phyloP scores from a whole-genome alignment of 2,113 vertebrate species.

The Cottus gobio region DNA sequence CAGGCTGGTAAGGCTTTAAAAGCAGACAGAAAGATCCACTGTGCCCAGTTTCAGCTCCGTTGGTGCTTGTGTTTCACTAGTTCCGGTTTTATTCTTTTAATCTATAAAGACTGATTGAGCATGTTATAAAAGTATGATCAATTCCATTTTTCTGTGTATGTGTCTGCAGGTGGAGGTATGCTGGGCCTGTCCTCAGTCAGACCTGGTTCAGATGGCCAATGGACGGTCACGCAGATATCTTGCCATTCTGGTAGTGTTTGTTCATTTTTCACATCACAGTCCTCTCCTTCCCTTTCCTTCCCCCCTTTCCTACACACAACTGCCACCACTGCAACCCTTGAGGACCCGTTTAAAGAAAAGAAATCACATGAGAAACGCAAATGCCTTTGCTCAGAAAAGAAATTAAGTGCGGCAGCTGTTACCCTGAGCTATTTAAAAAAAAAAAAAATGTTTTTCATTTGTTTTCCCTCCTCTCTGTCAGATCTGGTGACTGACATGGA shows the following conservation, averaged over 20 bases:
- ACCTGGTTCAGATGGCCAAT: conserved; percentile 82
- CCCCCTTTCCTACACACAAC: not conserved
- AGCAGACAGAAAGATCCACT: not conserved
- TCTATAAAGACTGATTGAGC: not conserved
- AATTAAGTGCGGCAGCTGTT: conserved; percentile 11
- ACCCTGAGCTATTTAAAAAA: conserved; percentile 9
- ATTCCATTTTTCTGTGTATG: not conserved
- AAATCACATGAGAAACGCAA: not conserved
- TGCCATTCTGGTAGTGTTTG: conserved; percentile 90
- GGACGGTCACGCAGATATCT: conserved; percentile 83
- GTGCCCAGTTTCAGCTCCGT: not conserved
- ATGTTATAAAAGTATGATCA: not conserved
- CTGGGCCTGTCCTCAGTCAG: conserved; percentile 88
- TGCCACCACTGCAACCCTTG: not conserved
- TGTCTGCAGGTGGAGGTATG: conserved; percentile 83
- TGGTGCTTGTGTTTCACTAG: not conserved
- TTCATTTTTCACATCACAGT: not conserved
- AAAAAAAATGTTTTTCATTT: conserved; percentile 15
- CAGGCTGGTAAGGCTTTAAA: conserved; percentile 83
- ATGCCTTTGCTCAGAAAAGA: conserved; percentile 25
- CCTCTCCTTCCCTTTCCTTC: not conserved
- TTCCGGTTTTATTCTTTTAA: not conserved
- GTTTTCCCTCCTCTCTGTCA: conserved; percentile 65
- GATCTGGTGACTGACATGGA: conserved; percentile 93
- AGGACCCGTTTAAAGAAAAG: not conserved